Evolutionary conservation across 2,888 invertebrate species (phyloP).

Genomic region (Drosophila falleni): DNA sequence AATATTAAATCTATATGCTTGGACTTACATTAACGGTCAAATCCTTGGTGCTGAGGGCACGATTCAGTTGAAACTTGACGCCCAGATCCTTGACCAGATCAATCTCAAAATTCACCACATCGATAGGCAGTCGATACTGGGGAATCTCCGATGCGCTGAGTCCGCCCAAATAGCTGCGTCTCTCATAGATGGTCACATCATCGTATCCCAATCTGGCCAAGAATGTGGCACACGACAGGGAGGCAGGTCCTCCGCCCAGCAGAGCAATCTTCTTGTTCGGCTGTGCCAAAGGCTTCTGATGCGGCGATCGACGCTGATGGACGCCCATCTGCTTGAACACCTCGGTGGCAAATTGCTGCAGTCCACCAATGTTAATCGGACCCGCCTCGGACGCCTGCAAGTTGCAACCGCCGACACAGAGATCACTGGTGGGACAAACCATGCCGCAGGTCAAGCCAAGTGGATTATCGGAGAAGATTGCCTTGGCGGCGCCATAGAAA

Average conservation of each 20-base stretch:
- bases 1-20: neutral
- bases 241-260: slow-evolving; percentile 98
- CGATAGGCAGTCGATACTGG: slow-evolving; percentile 97
- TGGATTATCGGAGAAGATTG: slow-evolving; percentile 98
- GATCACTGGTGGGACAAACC: slow-evolving; percentile 99
- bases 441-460: slow-evolving; percentile 97
- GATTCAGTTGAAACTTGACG: slow-evolving; percentile 93
- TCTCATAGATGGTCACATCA: slow-evolving; percentile 96
- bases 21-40: slow-evolving; percentile 89
- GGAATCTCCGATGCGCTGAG: slow-evolving; percentile 98
- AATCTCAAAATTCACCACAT: slow-evolving; percentile 97
- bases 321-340: slow-evolving; percentile 98
- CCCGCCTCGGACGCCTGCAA: slow-evolving; percentile 98
- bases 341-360: slow-evolving; percentile 99
- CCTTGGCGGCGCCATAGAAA: slow-evolving; percentile 98
- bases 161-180: slow-evolving; percentile 94
- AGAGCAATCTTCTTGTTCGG: slow-evolving; percentile 90
- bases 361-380: slow-evolving; percentile 98
- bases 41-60: slow-evolving; percentile 90
- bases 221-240: slow-evolving; percentile 98
- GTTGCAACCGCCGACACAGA: slow-evolving; percentile 99
- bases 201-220: slow-evolving; percentile 96
- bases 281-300: slow-evolving; percentile 86
- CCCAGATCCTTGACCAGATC: slow-evolving; percentile 96
- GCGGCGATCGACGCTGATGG: slow-evolving; percentile 93